A percentile compares a stretch with the other conserved stretches of the same genome.
phyloP scores from a whole-genome alignment of 1,140 invertebrate species.

The Eciton burchellii region DNA sequence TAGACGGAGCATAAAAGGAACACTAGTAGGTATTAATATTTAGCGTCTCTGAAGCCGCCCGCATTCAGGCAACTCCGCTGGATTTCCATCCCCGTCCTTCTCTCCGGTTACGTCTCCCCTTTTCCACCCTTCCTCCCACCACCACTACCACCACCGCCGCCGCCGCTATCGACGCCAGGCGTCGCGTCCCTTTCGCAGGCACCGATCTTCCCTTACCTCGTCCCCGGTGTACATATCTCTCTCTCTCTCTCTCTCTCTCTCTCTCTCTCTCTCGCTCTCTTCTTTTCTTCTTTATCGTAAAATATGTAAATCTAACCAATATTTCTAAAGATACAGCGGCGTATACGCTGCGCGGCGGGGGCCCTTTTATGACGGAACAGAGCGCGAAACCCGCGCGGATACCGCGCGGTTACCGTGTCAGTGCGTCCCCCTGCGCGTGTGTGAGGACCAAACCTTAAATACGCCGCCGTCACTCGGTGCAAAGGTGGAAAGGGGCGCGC shows the following conservation, averaged over 20 bases:
- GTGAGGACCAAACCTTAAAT: conserved; percentile 68
- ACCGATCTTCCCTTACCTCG: conserved; percentile 77
- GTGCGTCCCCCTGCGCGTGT: conserved; percentile 26
- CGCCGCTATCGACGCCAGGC: conserved; percentile 61
- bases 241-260: too few relatives aligned
- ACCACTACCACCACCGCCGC: conserved; percentile 26
- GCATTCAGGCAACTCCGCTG: conserved; percentile 81
- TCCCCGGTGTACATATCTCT: conserved; percentile 72
- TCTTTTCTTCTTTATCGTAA: conserved; percentile 77
- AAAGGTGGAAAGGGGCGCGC: conserved; percentile 23
- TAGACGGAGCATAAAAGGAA: conserved; percentile 77
- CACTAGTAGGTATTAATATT: conserved; percentile 85
- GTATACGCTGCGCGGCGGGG: conserved; percentile 62
- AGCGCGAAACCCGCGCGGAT: conserved; percentile 78
- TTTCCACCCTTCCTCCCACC: conserved; percentile 11
- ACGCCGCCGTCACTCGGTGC: conserved; percentile 54
- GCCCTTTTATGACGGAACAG: conserved; percentile 81
- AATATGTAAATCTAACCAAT: conserved; percentile 85
- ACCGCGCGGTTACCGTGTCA: conserved; percentile 65
- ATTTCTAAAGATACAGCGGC: conserved; percentile 82
- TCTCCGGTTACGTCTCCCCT: conserved; percentile 57
- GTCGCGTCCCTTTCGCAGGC: conserved; percentile 67
- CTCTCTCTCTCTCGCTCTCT: too few relatives aligned
- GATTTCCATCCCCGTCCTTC: conserved; percentile 72
- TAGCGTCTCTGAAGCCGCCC: conserved; percentile 83